phyloP scores from a whole-genome alignment of 1,140 invertebrate genomes.

The Lasioglossum albipes region DNA sequence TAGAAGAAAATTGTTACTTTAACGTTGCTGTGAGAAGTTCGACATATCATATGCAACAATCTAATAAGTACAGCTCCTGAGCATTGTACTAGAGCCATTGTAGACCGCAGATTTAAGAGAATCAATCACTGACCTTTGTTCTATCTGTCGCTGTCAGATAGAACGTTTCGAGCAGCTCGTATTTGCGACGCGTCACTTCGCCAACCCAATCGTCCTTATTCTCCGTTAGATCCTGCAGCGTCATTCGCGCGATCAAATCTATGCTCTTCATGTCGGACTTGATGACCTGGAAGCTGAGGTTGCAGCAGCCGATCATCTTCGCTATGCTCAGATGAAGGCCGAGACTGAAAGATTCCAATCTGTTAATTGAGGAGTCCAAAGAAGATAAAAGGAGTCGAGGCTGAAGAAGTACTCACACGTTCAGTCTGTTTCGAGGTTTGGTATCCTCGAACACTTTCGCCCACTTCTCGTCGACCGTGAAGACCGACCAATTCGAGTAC shows the following conservation, averaged over 20 bases:
- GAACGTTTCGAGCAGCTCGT: slow-evolving; percentile 72
- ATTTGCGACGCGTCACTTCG: slow-evolving; percentile 62
- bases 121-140: slow-evolving; percentile 63
- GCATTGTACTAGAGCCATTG: no score
- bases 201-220: slow-evolving; percentile 68
- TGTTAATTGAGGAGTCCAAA: no score
- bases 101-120: neutral
- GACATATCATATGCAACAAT: no score
- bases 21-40: no score
- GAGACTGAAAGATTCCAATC: slow-evolving; percentile 51
- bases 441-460: slow-evolving; percentile 64
- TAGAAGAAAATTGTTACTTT: no score
- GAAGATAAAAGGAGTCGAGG: no score
- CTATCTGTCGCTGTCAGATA: slow-evolving; percentile 70
- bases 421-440: slow-evolving; percentile 59
- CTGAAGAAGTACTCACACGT: slow-evolving; percentile 64
- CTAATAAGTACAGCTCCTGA: no score
- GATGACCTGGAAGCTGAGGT: slow-evolving; percentile 64
- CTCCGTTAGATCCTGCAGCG: slow-evolving; percentile 61
- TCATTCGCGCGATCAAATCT: slow-evolving; percentile 65
- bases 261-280: slow-evolving; percentile 69
- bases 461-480: slow-evolving; percentile 64
- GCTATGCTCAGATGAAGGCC: slow-evolving; percentile 70
- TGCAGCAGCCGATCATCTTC: slow-evolving; percentile 63
- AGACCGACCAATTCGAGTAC: slow-evolving; percentile 61